Evolutionary conservation across 2,888 invertebrate species (phyloP).

Genomic region (Syritta pipiens): DNA sequence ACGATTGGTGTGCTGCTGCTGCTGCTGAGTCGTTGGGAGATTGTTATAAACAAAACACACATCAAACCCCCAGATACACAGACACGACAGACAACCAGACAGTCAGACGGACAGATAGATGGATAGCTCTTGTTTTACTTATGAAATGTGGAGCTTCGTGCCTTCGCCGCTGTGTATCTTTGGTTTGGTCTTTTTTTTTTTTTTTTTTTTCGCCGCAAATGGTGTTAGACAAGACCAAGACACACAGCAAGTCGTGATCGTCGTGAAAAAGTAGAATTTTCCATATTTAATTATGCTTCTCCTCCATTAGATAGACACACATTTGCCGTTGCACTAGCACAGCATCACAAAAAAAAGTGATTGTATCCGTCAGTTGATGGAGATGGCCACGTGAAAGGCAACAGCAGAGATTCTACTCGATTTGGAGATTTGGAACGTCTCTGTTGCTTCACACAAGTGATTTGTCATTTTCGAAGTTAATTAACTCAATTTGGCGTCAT

Average conservation of each 20-base stretch:
- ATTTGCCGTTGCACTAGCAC: no score
- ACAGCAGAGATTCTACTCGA: slow-evolving; percentile 10
- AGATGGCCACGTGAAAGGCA: slow-evolving; percentile 49
- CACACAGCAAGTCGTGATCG: slow-evolving; percentile 27
- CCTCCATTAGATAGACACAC: not conserved
- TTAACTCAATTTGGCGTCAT: slow-evolving; percentile 36
- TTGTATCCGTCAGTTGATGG: slow-evolving; percentile 9
- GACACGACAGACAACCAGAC: slow-evolving; percentile 3
- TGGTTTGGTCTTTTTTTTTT: not conserved
- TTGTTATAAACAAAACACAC: slow-evolving; percentile 37
- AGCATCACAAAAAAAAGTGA: slow-evolving; percentile 24
- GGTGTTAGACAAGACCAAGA: slow-evolving; percentile 25
- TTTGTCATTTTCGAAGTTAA: slow-evolving; percentile 52
- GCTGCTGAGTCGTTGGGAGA: slow-evolving; percentile 22
- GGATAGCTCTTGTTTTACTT: slow-evolving; percentile 57
- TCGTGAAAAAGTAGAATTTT: slow-evolving; percentile 56
- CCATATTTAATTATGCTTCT: slow-evolving; percentile 53
- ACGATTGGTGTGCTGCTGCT: slow-evolving; percentile 10
- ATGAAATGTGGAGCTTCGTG: slow-evolving; percentile 51
- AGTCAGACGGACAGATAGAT: slow-evolving; percentile 25
- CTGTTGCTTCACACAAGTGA: slow-evolving; percentile 44
- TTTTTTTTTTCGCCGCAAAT: slow-evolving; percentile 41
- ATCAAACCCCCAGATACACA: not conserved
- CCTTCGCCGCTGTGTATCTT: slow-evolving; percentile 11
- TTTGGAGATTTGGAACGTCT: slow-evolving; percentile 24